Evolutionary conservation across 2,113 vertebrate genomes (phyloP), one percentile per base, ranked within the genome.

Genomic region (Scalopus aquaticus): DNA sequence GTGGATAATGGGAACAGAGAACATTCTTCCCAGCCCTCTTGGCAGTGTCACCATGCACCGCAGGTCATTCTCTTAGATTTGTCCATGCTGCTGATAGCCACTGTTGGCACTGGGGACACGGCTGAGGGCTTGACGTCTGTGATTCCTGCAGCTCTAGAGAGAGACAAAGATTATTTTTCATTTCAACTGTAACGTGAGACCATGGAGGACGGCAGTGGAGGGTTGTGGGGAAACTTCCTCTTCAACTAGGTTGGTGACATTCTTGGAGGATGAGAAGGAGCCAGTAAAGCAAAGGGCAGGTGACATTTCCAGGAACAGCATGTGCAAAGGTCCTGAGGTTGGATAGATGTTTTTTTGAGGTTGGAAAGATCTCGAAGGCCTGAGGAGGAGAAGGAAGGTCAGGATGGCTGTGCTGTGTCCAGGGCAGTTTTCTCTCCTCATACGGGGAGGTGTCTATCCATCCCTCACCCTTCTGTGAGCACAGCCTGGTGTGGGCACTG

Each of bases 21-120:
- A 3, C 7, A 9, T 3, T n/a, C 44, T 22, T 19, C 4, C 6
- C 0, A 0, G 30, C 37, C 2, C 62, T 58, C 22, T 15, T 1
- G 10, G 26, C 9, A 39, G 30, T 2, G 10, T 28, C 13, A 0
- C 22, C 2, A 1, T 1, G 6, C 42, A 12, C 13, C 17, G 0
- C 3, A 5, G 56, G 15, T 46, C 32, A 7, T 6, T 4, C 9
- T 6, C 35, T 13, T 26, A 2, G 16, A 37, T 22, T 9, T 9
- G 5, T 35, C 22, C 16, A 10, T n/a, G 19, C 20, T 6, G 22
- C 9, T 19, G 44, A 46, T 0, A 49, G 0, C 46, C 54, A 2
- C 13, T 17, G 39, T 30, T 54, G 26, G n/a, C 12, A 0, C 44
- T 39, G 44, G 51, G 42, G 46, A 64, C 90, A 32, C 1, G 56